Conservation (phyloP, 2,888 invertebrate genomes). For the Athalia cordata region DNA sequence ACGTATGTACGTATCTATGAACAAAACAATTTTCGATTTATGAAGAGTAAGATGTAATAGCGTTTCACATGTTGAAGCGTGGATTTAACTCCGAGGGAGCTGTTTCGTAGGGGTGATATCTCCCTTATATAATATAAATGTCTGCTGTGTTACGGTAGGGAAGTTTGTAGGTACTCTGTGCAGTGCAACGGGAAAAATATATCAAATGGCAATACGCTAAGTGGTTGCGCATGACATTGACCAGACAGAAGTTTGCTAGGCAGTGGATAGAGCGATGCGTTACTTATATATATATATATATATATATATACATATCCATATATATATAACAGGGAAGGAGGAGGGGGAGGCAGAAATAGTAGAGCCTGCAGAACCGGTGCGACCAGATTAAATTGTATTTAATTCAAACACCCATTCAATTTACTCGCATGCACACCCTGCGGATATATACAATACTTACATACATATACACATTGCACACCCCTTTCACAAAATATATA, state of each 20-base stretch:
- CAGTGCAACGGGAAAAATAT: slow-evolving; percentile 69
- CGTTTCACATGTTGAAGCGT: slow-evolving; percentile 21
- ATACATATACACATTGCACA: not conserved
- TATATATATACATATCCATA: too few relatives aligned
- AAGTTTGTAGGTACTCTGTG: slow-evolving; percentile 58
- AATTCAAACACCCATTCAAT: slow-evolving; percentile 59
- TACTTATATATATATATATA: too few relatives aligned
- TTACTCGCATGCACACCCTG: slow-evolving; percentile 27
- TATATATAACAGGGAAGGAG: slow-evolving; percentile 36
- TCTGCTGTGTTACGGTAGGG: too few relatives aligned
- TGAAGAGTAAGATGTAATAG: slow-evolving; percentile 54
- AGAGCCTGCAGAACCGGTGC: slow-evolving; percentile 45
- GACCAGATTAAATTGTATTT: slow-evolving; percentile 70
- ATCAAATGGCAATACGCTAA: slow-evolving; percentile 74
- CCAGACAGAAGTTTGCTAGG: slow-evolving; percentile 61
- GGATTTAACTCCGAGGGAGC: slow-evolving; percentile 20
- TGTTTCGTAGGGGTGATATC: too few relatives aligned
- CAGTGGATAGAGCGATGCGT: not conserved
- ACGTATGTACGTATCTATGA: slow-evolving; percentile 19
- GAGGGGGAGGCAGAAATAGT: slow-evolving; percentile 42
- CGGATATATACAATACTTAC: not conserved
- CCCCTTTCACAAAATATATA: not conserved
- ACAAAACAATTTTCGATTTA: slow-evolving; percentile 26
- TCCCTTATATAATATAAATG: too few relatives aligned
- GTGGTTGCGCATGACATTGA: slow-evolving; percentile 72